phyloP scores from a whole-genome alignment of 2,888 invertebrate species.

The Prenolepis imparis region DNA sequence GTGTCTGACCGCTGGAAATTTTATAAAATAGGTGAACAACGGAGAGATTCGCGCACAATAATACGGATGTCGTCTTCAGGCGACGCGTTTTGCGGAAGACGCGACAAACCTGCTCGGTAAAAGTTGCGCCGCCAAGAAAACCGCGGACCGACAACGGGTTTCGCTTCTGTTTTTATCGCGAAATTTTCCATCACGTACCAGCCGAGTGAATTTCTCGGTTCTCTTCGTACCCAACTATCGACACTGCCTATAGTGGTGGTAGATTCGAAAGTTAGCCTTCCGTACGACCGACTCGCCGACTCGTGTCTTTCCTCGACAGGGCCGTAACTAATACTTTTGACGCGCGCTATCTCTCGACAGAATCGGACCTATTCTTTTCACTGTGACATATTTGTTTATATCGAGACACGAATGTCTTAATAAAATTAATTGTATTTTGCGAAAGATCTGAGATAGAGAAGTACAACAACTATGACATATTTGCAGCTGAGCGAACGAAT shows the following conservation, averaged over 20 bases:
- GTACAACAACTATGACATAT: not conserved
- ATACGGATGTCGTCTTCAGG: not conserved
- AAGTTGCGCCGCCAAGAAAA: slow-evolving; percentile 35
- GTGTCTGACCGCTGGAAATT: not conserved
- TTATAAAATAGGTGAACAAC: slow-evolving; percentile 17
- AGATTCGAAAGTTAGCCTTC: slow-evolving; percentile 81
- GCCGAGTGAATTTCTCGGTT: slow-evolving; percentile 79
- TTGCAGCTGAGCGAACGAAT: not conserved
- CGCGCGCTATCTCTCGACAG: not conserved
- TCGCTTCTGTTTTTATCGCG: slow-evolving; percentile 70
- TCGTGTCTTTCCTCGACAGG: slow-evolving; percentile 78
- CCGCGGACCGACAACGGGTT: slow-evolving; percentile 34
- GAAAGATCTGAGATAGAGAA: not conserved
- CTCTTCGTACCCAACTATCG: slow-evolving; percentile 61
- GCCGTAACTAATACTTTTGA: slow-evolving; percentile 71
- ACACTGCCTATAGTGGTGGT: slow-evolving; percentile 71
- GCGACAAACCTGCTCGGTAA: slow-evolving; percentile 34
- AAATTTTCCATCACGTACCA: slow-evolving; percentile 80
- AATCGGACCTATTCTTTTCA: not conserved
- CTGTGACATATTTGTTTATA: not conserved
- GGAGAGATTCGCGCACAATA: not conserved
- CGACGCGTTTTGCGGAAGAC: slow-evolving; percentile 36
- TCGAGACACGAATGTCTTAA: not conserved
- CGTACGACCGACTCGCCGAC: slow-evolving; percentile 71
- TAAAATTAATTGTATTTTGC: not conserved